Percentiles rank a stretch among this genome's conserved stretches.
phyloP scores from a whole-genome alignment of 2,888 invertebrate genomes.

The Anticlea derivata region DNA sequence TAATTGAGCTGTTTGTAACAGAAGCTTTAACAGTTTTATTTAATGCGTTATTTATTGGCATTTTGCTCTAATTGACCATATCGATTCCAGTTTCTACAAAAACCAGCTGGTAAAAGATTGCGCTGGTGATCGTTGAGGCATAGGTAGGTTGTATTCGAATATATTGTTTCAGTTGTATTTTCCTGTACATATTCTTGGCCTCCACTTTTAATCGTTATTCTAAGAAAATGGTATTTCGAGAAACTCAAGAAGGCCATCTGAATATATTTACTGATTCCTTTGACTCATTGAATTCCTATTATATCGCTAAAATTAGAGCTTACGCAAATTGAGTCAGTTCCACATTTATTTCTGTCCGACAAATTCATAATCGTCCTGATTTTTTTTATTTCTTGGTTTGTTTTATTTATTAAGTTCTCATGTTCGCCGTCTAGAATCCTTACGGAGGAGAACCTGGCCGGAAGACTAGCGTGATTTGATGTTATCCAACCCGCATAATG shows the following conservation, averaged over 20 bases:
- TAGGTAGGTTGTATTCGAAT: too few species aligned
- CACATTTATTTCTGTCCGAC: constrained; percentile 7
- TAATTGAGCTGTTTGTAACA: constrained; percentile 25
- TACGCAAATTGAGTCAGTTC: constrained; percentile 27
- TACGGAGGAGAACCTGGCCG: too few species aligned
- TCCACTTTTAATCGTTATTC: constrained; percentile 42
- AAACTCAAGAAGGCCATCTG: constrained; percentile 32
- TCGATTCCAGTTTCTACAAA: constrained; percentile 14
- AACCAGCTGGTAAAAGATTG: too few species aligned
- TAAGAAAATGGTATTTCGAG: constrained; percentile 34
- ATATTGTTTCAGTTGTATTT: too few species aligned
- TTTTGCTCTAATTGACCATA: constrained; percentile 28
- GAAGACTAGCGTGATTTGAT: too few species aligned
- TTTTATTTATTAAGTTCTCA: too few species aligned
- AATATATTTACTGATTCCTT: constrained; percentile 39
- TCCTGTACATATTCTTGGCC: constrained; percentile 19
- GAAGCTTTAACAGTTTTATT: constrained; percentile 17
- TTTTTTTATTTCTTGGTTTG: too few species aligned
- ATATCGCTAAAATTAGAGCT: constrained; percentile 27
- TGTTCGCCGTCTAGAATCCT: too few species aligned
- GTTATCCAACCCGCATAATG: too few species aligned
- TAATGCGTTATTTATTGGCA: constrained; percentile 23
- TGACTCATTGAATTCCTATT: constrained; percentile 46
- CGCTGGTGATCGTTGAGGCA: too few species aligned
- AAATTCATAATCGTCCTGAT: background rate